Evolutionary conservation across 2,888 invertebrate species (phyloP).

Genomic region (Caenorhabditis afra): DNA sequence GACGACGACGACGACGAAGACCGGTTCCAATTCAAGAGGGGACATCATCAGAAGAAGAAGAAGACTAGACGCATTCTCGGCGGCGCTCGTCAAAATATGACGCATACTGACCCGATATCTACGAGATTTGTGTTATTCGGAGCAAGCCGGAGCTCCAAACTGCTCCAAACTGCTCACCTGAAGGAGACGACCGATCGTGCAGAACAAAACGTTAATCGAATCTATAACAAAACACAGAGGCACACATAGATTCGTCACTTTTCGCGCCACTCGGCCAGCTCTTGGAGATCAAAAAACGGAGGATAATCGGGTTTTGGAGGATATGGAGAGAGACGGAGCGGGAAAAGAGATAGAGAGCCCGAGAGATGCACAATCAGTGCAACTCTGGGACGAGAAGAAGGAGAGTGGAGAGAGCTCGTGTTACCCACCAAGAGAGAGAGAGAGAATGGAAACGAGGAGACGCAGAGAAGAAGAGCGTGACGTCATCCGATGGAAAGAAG

Average conservation of each 20-base stretch:
- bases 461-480: constrained; percentile 13
- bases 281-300: constrained; percentile 2
- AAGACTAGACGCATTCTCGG: neutral
- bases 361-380: constrained; percentile 30
- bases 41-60: neutral
- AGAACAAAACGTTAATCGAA: neutral
- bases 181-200: no score
- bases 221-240: no score
- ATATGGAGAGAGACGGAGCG: constrained; percentile 10
- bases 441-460: constrained; percentile 13
- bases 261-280: neutral
- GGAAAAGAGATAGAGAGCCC: neutral
- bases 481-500: constrained; percentile 5
- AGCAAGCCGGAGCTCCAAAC: no score
- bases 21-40: no score
- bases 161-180: no score
- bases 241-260: neutral
- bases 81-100: no score
- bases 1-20: neutral
- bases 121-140: no score
- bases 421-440: neutral
- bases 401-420: neutral
- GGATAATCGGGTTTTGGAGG: neutral
- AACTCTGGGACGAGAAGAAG: constrained; percentile 12
- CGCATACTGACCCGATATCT: no score